Evolutionary conservation across 2,797 vertebrate genomes (phyloP), one percentile per base, ranked within the genome.

Genomic region (Argyrosomus regius): DNA sequence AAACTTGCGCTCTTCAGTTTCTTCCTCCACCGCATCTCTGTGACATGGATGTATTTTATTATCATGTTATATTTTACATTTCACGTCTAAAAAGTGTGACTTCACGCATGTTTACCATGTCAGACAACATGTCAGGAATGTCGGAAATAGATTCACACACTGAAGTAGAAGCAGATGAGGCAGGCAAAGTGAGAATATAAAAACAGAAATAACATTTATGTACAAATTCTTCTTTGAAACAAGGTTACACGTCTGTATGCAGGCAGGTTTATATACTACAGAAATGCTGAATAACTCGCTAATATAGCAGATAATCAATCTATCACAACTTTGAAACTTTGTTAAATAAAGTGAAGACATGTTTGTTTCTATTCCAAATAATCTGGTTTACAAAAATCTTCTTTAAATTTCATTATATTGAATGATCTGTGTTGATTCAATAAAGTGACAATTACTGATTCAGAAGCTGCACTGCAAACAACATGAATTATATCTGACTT

Each of bases 371-470:
- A 5, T 57, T n/a, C 17, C 4, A 77, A 49, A 43, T 62, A 6
- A 28, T 11, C 1, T 35, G 3, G 17, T 56, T 65, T 20, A 3
- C 64, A 56, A 35, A 24, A 56, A 16, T n/a, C 9, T 35, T 20
- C 4, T 43, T 41, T 14, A 1, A 31, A 46, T 7, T 58, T 10
- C 5, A 41, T 46, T 20, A 11, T 20, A n/a, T 26, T 48, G n/a
- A 31, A 28, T 49, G 14, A 20, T 75, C 50, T 78, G 31, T 50
- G 5, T 13, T 39, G 63, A 35, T 69, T 43, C 49, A 77, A n/a
- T 71, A 35, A 66, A 39, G 54, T 16, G 18, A 63, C 64, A 69
- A 20, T 57, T 48, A 66, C 62, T 48, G 35, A 78, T 77, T 59
- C 11, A 46, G 66, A 70, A 20, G 68, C 54, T 70, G 35, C 6